Base-by-base conservation (phyloP, 1,140 invertebrate genomes). In the Drosophila serrata region DNA sequence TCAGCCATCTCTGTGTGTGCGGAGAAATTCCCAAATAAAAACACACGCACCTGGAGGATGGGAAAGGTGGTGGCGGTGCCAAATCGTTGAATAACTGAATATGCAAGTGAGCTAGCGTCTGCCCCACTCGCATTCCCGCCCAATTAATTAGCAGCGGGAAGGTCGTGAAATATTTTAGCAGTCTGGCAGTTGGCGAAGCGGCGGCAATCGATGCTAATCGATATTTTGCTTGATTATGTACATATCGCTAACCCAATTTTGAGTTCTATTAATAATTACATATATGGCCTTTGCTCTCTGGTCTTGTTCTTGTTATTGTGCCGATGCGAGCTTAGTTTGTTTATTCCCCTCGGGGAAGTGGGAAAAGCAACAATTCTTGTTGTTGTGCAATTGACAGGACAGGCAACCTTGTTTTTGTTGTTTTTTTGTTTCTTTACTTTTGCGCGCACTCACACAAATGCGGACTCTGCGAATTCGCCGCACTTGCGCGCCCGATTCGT, bases 171-270 rank as follows among this genome's bases (percentile, higher is more conserved):
- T 57, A 43, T 53, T 31, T 70, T 51, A 53, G 24, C 51, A 68
- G 70, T 80, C 64, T 82, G 75, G 75, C 43, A 51, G 77, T 46
- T 84, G 57, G 65, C 73, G 73, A 51, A 51, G 67, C 29, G 48
- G 11, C 12, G 69, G 73, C 65, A 87, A 85, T 85, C 82, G 68
- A 86, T 62, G 67, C 57, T 48, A 87, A 87, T 86, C 79, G 82
- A 86, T 85, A 87, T 81, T 81, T 59, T 58, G 17, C 51, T 39
- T 57, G 46, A 68, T 78, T 72, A 76, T 76, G 62, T 74, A 53
- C 33, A 53, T 53, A 43, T 51, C 46, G 61, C 65, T 81, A 80
- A 86, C 74, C 55, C 62, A 68, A 67, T 81, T 85, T 81, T 27
- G 7, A 42, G 69, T 60, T 84, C 75, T 78, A 73, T 81, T 76